A percentile compares a stretch with the other conserved stretches of the same genome.
phyloP scores from a whole-genome alignment of 2,113 vertebrate species.

The Bubo blakistoni region DNA sequence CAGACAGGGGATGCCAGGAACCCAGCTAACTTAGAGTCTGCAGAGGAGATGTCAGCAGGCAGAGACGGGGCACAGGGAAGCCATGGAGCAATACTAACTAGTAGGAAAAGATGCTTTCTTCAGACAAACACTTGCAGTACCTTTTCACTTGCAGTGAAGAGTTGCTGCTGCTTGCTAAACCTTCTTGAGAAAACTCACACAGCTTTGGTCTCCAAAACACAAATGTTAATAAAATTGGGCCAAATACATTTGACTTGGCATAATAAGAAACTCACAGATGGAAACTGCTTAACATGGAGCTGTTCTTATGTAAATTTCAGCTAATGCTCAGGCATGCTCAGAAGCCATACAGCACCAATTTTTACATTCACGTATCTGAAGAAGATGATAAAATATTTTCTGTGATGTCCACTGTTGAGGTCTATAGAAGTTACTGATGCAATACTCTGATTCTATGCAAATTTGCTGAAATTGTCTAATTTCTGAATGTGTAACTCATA shows the following conservation, averaged over 20 bases:
- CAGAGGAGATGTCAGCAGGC: neutral
- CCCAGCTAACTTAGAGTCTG: rapidly evolving
- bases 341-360: conserved; percentile 70
- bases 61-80: neutral
- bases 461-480: neutral
- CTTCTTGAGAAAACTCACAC: neutral
- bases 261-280: neutral
- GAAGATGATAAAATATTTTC: conserved; percentile 77
- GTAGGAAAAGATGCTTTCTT: neutral
- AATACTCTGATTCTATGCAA: neutral
- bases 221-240: neutral
- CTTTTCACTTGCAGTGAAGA: neutral
- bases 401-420: conserved; percentile 64
- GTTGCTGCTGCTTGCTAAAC: neutral
- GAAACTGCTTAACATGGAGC: neutral
- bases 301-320: conserved; percentile 59
- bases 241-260: neutral
- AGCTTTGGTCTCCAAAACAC: neutral
- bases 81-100: rapidly evolving
- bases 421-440: neutral
- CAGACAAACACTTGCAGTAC: neutral
- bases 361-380: conserved; percentile 63
- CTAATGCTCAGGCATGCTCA: conserved; percentile 69
- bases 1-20: neutral
- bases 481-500: neutral